Evolutionary conservation across 1,140 invertebrate genomes (phyloP), one percentile per base, ranked within the genome.

Genomic region (Bombus superbus): DNA sequence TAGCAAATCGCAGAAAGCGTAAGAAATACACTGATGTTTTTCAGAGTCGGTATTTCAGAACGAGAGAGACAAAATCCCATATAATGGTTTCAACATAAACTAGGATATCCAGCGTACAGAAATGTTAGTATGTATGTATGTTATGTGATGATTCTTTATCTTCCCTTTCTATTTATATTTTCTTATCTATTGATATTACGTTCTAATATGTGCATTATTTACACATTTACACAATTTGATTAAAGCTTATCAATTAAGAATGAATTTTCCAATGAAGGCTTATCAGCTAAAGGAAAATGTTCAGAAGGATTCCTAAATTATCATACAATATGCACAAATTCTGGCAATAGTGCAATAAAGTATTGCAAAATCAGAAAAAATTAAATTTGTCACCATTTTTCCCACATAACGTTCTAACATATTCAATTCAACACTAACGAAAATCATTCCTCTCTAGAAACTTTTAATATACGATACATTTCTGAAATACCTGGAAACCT

Each of bases 281-380:
- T 79, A 79, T 79, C 76, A 47, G 8, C 40, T 22, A 66, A 25
- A 5, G 38, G n/a, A 66, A 79, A 78, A 28, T 28, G 22, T 15
- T 18, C 4, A 18, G 2, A 8, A 44, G 1, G n/a, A 25, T 78
- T 25, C 42, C 22, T 25, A 22, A 28, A 10, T 42, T 53, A 44
- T 9, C 76, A 3, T 42, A 6, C 1, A 4, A 6, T 1, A 1
- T 13, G n/a, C 32, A n/a, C 40, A 44, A 35, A 2, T 25, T 42
- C n/a, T 1, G 11, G 11, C 28, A 62, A 25, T 28, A n/a, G 3
- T 6, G 13, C 11, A 6, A 40, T 9, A 3, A 9, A 42, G 38
- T 42, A 40, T 69, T 10, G 1, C 5, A 71, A 40, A 28, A 11
- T 1, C 11, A 28, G 25, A 25, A 28, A 5, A 28, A 71, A 42